phyloP scores from a whole-genome alignment of 1,140 invertebrate genomes.

The Zaprionus africanus region DNA sequence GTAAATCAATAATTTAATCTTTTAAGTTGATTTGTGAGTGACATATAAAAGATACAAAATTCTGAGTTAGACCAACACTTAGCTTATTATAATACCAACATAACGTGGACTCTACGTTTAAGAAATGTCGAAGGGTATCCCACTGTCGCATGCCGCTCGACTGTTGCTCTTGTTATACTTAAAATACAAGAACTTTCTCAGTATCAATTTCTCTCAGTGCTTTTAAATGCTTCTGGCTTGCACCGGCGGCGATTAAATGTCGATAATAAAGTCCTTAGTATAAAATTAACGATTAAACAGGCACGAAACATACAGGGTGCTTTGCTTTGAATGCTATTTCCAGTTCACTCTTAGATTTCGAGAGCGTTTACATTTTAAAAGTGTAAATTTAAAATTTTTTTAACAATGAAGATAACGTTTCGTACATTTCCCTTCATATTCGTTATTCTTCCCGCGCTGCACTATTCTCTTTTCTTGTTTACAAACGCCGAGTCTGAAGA shows the following conservation, averaged over 20 bases:
- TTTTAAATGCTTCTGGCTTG: constrained; percentile 36
- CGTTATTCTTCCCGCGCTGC: constrained; percentile 51
- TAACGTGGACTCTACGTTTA: no score
- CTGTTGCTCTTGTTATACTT: no score
- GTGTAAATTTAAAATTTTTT: no score
- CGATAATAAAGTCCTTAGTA: constrained; percentile 72
- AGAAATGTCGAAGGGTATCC: no score
- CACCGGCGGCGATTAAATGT: constrained; percentile 29
- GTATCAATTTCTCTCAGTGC: constrained; percentile 41
- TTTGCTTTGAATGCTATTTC: not conserved
- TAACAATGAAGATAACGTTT: constrained; percentile 42
- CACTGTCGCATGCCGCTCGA: no score
- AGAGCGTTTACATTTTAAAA: no score
- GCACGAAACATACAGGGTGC: constrained; percentile 54
- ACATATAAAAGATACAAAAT: no score
- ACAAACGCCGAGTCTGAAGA: constrained; percentile 40
- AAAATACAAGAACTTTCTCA: no score
- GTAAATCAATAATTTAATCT: no score
- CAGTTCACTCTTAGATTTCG: not conserved
- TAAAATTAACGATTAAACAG: constrained; percentile 68
- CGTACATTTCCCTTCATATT: constrained; percentile 56
- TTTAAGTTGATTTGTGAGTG: no score
- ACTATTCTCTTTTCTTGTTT: constrained; percentile 30
- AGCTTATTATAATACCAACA: no score
- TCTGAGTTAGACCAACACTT: no score